phyloP scores from a whole-genome alignment of 2,113 vertebrate genomes.

The Pandion haliaetus region DNA sequence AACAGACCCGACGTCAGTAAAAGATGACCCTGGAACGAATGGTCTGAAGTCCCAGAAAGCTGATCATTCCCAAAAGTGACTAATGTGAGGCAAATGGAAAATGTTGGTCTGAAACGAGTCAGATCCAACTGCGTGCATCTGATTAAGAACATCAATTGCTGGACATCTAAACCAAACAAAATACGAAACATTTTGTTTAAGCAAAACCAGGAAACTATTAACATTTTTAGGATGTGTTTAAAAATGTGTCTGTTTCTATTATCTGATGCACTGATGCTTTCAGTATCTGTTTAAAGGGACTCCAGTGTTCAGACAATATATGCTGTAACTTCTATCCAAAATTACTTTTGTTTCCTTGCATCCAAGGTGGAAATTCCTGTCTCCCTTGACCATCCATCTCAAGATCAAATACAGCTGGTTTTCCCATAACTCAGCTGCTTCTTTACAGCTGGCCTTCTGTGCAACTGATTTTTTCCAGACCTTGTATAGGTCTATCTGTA shows the following conservation, averaged over 20 bases:
- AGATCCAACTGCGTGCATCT: neutral
- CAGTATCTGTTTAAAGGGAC: neutral
- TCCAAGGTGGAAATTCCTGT: neutral
- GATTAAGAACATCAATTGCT: slow-evolving; percentile 9
- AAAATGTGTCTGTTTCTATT: neutral
- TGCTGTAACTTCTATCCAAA: neutral
- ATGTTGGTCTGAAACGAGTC: neutral
- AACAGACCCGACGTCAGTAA: neutral
- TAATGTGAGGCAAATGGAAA: slow-evolving; percentile 30
- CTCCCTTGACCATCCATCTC: neutral
- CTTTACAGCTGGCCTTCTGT: neutral
- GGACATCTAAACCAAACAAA: neutral
- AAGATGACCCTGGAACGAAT: slow-evolving; percentile 17
- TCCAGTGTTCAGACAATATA: neutral
- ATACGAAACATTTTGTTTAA: neutral
- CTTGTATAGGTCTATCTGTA: neutral
- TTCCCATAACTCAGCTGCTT: neutral
- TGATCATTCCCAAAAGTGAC: slow-evolving; percentile 35
- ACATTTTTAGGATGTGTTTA: neutral
- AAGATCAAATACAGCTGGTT: neutral
- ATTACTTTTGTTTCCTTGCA: neutral
- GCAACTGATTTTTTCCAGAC: neutral
- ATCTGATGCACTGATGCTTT: neutral
- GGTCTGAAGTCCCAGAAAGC: slow-evolving; percentile 1
- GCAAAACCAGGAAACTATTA: neutral